Percentiles rank a stretch among this genome's conserved stretches.
Conservation (phyloP, 2,888 invertebrate species). For the Drosophila pseudotakahashii region DNA sequence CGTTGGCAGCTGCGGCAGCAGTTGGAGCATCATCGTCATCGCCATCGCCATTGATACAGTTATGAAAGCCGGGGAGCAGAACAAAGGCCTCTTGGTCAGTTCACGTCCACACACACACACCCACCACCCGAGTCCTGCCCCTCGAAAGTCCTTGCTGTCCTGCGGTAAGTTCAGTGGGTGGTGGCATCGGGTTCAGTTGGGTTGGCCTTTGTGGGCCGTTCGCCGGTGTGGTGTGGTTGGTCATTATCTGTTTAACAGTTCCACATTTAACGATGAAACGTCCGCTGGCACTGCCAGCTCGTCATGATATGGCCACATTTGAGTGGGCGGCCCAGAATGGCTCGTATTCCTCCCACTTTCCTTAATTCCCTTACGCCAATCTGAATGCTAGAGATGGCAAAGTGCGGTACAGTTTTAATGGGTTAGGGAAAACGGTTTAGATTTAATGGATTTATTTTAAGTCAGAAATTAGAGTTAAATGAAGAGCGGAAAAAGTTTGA, state of each 20-base stretch:
- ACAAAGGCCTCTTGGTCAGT: slow-evolving; percentile 45
- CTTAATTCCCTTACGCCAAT: slow-evolving; percentile 14
- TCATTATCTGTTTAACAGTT: slow-evolving; percentile 82
- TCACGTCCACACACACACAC: slow-evolving; percentile 10
- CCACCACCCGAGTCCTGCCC: slow-evolving; percentile 9
- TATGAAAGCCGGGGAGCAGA: slow-evolving; percentile 49
- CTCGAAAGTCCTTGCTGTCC: slow-evolving; percentile 23
- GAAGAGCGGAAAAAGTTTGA: no score
- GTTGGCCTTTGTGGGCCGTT: slow-evolving; percentile 6
- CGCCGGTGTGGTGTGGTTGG: slow-evolving; percentile 48
- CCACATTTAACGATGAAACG: slow-evolving; percentile 70
- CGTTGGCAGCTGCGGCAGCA: slow-evolving; percentile 33
- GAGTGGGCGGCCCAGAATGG: slow-evolving; percentile 39
- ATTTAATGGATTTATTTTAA: background rate
- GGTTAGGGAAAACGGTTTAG: background rate
- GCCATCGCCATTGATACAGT: slow-evolving; percentile 57
- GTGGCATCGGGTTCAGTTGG: background rate
- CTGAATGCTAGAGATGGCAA: slow-evolving; percentile 19
- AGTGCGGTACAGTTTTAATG: background rate
- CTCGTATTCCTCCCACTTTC: slow-evolving; percentile 4
- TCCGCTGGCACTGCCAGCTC: slow-evolving; percentile 42
- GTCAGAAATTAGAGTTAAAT: no score
- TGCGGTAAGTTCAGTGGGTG: slow-evolving; percentile 19
- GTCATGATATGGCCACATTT: slow-evolving; percentile 61
- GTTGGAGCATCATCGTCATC: slow-evolving; percentile 16